A percentile compares a stretch with the other conserved stretches of the same genome.
Evolutionary conservation across 2,113 vertebrate genomes (phyloP).

Genomic region (Podarcis raffonei): DNA sequence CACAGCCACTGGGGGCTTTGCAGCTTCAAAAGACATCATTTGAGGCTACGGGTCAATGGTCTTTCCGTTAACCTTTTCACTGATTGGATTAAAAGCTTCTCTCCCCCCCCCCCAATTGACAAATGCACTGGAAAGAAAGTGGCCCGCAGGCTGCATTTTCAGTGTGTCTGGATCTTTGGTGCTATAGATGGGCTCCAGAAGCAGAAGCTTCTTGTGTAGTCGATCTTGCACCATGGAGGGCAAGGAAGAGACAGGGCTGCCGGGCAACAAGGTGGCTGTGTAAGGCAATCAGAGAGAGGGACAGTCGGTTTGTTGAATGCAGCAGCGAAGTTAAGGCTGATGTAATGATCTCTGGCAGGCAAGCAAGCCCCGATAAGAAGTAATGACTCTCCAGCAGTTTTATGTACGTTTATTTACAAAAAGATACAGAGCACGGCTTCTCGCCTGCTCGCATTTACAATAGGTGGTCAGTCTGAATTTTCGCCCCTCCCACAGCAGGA

Average conservation of each 20-base stretch:
- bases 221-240: neutral
- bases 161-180: neutral
- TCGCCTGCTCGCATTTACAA: too few relatives aligned
- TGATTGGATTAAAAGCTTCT: neutral
- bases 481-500: too few relatives aligned
- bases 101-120: neutral
- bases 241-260: neutral
- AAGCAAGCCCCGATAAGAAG: too few relatives aligned
- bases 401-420: too few relatives aligned
- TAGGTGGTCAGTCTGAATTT: too few relatives aligned
- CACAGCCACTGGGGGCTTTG: fast-evolving
- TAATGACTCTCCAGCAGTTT: too few relatives aligned
- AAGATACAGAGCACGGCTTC: too few relatives aligned
- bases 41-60: neutral
- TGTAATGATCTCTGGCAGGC: too few relatives aligned
- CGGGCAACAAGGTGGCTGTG: too few relatives aligned
- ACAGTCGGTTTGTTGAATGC: neutral
- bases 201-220: neutral
- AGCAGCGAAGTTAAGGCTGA: neutral
- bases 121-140: too few relatives aligned
- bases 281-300: too few relatives aligned
- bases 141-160: neutral
- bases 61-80: fast-evolving
- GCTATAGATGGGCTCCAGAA: neutral
- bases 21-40: neutral